Conservation (phyloP, 2,113 vertebrate genomes). For the Forbesichthys papilliferus region DNA sequence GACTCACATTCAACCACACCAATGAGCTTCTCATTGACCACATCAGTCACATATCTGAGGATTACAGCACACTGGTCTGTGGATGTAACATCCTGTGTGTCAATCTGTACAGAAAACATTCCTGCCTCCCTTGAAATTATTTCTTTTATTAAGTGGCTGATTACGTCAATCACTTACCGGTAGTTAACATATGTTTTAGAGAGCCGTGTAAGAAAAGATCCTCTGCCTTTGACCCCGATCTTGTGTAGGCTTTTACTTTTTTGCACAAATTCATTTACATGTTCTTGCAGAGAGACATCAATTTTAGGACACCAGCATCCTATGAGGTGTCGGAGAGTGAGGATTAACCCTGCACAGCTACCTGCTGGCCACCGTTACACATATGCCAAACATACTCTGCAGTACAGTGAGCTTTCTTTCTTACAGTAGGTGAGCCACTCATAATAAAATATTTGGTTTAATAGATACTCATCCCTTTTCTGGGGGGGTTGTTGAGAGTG, state of each 20-base stretch:
- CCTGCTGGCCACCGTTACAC: neutral
- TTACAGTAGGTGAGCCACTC: neutral
- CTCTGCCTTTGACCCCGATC: neutral
- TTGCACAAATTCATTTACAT: neutral
- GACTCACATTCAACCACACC: slow-evolving; percentile 14
- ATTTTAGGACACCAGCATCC: neutral
- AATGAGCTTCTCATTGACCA: slow-evolving; percentile 4
- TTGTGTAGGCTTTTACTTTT: neutral
- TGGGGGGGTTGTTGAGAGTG: neutral
- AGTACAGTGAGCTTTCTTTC: slow-evolving; percentile 4
- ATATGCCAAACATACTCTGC: neutral
- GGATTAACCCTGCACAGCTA: neutral
- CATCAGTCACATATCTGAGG: slow-evolving; percentile 3
- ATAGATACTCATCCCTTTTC: neutral
- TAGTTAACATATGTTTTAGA: neutral
- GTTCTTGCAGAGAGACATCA: slow-evolving; percentile 6
- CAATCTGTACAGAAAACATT: neutral
- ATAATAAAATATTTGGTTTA: neutral
- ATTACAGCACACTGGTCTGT: slow-evolving; percentile 20
- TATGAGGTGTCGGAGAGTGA: neutral
- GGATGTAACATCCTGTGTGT: slow-evolving; percentile 3
- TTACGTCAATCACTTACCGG: neutral
- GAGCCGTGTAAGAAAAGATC: neutral
- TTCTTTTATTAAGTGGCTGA: neutral
- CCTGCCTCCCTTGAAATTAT: neutral